Evolutionary conservation across 2,797 vertebrate genomes (phyloP), one percentile per base, ranked within the genome.

Genomic region (Ceyx erithaca): DNA sequence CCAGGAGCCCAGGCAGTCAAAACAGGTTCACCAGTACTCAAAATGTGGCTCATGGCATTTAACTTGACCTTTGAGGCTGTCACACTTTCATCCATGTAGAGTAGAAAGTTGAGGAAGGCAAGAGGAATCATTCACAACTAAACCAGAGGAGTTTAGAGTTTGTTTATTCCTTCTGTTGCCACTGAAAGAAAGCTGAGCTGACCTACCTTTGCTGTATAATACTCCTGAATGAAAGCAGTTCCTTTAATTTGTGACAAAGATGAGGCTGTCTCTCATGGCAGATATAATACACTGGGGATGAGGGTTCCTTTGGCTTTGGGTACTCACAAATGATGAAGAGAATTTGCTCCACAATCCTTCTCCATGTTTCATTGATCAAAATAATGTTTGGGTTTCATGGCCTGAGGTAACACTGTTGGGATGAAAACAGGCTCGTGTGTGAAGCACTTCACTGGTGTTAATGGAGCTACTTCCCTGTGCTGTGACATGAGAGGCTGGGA

Each of bases 31-130:
- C 4, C 25, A 7, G 37, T 43, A 14, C 61, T 69, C 14, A 46
- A 66, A 66, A 62, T 0, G 0, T 41, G n/a, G 8, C 4, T 71
- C 35, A 19, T 10, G 12, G 12, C 33, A 62, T 9, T 9, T 2
- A 4, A 4, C 5, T 59, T 26, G 7, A 8, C 52, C 31, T 45
- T 43, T 31, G 33, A 83, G 35, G 35, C 13, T 68, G 64, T 20
- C 49, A 66, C 1, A 0, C 71, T 54, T 83, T 67, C 23, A 54
- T 58, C 48, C 8, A 14, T 22, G 14, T 9, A 80, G 25, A 84
- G 23, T 49, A 55, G 51, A 48, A 84, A 79, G 22, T 40, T 45
- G 31, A 54, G 63, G 70, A 62, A 83, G 49, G 33, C 43, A 87
- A 82, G 48, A 69, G 31, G 58, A 18, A n/a, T 57, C n/a, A 31